Evolutionary conservation across 1,140 invertebrate species (phyloP).

Genomic region (Drosophila setifemur): DNA sequence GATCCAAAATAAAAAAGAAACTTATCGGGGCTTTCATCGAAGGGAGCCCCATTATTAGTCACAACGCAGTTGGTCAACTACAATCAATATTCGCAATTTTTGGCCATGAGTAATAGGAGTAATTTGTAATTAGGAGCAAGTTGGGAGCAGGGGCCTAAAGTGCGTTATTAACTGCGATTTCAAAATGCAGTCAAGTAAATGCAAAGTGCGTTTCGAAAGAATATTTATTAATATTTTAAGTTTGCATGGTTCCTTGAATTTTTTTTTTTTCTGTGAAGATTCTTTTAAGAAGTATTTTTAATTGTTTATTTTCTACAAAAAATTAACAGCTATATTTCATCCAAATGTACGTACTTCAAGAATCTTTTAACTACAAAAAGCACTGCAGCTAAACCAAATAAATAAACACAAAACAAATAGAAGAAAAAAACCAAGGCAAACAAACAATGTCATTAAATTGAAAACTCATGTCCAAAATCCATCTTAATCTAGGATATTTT

Average conservation of each 20-base stretch:
- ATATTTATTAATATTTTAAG: no score
- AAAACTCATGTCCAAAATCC: neutral
- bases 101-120: constrained; percentile 49
- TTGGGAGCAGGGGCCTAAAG: neutral
- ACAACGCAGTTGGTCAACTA: constrained; percentile 17
- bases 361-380: no score
- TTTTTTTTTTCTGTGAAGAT: no score
- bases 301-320: no score
- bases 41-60: constrained; percentile 49
- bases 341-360: no score
- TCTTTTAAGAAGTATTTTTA: no score
- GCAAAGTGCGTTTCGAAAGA: constrained; percentile 5
- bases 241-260: no score
- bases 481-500: no score
- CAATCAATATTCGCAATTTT: constrained; percentile 53
- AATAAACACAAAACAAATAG: no score
- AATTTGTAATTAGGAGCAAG: constrained; percentile 55
- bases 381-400: no score
- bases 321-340: no score
- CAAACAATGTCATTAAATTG: neutral
- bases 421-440: no score
- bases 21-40: constrained; percentile 10
- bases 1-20: neutral
- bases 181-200: neutral
- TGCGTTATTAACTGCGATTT: constrained; percentile 3